phyloP scores from a whole-genome alignment of 2,888 invertebrate species.

The Hyppa rectilinea region DNA sequence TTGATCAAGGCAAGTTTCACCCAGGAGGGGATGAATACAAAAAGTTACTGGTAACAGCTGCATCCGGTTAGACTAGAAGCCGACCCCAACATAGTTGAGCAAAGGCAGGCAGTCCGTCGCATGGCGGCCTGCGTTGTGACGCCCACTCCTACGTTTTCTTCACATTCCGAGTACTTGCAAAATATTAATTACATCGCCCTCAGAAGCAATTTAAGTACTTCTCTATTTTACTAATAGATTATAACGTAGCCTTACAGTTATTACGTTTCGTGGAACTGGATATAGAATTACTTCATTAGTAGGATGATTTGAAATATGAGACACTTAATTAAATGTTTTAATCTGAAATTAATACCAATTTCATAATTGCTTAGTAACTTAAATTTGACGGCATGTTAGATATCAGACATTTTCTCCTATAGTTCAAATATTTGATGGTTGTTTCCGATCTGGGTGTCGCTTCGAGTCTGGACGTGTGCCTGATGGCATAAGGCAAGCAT shows the following conservation, averaged over 20 bases:
- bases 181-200: conserved; percentile 31
- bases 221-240: conserved; percentile 13
- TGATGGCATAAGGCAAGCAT: too few relatives aligned
- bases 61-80: too few relatives aligned
- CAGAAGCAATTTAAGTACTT: conserved; percentile 8
- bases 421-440: too few relatives aligned
- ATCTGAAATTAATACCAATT: conserved; percentile 16
- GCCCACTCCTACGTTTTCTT: neutral
- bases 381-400: neutral
- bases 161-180: neutral
- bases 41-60: too few relatives aligned
- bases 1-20: too few relatives aligned
- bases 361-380: neutral
- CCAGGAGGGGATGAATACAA: too few relatives aligned
- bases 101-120: too few relatives aligned
- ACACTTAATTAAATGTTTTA: conserved; percentile 25
- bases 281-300: conserved; percentile 27
- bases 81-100: too few relatives aligned
- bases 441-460: too few relatives aligned
- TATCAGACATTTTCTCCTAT: too few relatives aligned
- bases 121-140: neutral
- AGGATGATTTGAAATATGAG: conserved; percentile 15
- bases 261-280: conserved; percentile 19
- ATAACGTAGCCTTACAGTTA: conserved; percentile 16
- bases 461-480: too few relatives aligned